Conservation (phyloP, 2,113 vertebrate species). For the Camelus dromedarius region DNA sequence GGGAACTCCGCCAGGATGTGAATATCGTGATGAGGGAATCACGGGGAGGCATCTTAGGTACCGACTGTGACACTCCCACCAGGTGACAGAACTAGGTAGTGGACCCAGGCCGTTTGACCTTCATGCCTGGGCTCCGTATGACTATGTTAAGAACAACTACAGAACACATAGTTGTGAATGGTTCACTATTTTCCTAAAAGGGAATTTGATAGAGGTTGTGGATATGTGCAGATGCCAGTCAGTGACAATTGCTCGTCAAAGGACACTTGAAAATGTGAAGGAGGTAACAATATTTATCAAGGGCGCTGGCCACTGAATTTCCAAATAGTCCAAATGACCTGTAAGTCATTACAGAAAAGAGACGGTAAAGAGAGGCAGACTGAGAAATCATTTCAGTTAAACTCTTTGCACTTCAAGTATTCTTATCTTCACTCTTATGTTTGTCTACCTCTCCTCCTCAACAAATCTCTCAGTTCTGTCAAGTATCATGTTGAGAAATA, state of each 20-base stretch:
- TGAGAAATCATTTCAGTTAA: not conserved
- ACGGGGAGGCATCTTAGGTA: rapidly evolving
- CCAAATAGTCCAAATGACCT: not conserved
- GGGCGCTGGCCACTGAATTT: not conserved
- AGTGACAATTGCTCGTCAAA: not conserved
- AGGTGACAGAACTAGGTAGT: not conserved
- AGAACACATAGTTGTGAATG: not conserved
- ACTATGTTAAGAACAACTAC: not conserved
- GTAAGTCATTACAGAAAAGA: not conserved
- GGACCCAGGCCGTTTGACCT: not conserved
- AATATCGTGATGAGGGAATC: too few species aligned
- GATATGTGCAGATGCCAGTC: not conserved
- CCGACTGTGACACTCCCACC: not conserved
- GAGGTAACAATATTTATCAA: conserved; percentile 30
- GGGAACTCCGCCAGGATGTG: not conserved
- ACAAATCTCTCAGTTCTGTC: not conserved
- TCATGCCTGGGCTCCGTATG: not conserved
- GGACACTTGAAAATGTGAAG: not conserved
- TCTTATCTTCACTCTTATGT: not conserved
- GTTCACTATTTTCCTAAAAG: not conserved
- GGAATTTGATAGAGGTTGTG: not conserved
- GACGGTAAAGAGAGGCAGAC: not conserved
- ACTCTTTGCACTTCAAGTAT: not conserved
- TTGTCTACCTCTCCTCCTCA: not conserved
- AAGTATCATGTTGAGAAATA: not conserved